Base-by-base conservation (phyloP, 2,888 invertebrate species). In the Vanessa cardui region DNA sequence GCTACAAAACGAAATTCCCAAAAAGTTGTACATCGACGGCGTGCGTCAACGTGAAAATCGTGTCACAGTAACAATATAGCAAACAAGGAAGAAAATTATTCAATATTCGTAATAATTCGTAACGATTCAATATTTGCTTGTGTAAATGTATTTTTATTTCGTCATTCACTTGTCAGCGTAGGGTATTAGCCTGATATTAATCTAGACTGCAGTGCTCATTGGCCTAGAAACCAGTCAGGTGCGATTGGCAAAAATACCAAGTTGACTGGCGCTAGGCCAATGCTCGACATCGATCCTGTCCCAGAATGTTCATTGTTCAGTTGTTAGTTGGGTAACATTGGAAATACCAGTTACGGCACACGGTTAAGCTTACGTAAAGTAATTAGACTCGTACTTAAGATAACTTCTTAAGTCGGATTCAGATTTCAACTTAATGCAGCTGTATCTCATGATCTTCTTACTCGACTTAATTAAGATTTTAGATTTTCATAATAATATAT, bases 151-250 rank as follows among this genome's bases (percentile, higher is more conserved):
- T 52, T 49, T 60, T 49, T 45, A 65, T 59, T 31, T 61, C 54
- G 20, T 46, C 59, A 60, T 60, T 44, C 46, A 60, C 52, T 52
- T 65, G 60, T 65, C 65, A 59, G 15, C 46, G 26, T 46, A 15
- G 31, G 20, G 46, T 46, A 33, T 65, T 65, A 61, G 46, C 65
- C 46, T 61, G 46, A 33, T 65, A 65, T 66, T 46, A 59, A 61
- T 54, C 54, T 60, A 60, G 60, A 54, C 45, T 65, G 44, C 44
- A 60, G 46, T 46, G 46, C 54, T 54, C 60, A 54, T 54, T 61
- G 65, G 60, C 65, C 65, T 66, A 66, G 54, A 66, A 66, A 66
- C 33, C 1, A 61, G 65, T 60, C 54, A 39, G 60, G 65, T 65
- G 60, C 54, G 54, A 54, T 15, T 26, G 45, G 39, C 54, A 52